These are phyloP conservation scores for Hetaerina titia DNA, from an alignment of 2,888 invertebrate species.

Conservation along the genomic window DNA sequence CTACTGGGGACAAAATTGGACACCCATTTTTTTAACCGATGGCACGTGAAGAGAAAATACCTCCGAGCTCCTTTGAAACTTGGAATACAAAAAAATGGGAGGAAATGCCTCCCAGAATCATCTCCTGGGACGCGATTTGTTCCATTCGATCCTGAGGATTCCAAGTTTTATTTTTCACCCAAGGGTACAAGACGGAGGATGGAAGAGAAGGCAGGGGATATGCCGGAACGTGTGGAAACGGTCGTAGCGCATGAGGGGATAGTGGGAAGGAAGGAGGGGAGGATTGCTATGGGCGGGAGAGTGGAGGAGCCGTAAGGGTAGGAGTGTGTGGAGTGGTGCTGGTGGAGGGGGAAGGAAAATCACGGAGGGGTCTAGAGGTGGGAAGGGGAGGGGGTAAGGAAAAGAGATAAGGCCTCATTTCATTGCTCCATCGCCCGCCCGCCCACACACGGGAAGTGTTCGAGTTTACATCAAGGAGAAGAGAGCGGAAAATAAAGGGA, in stretches of 20 bases:
- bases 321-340: background rate
- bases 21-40: too few relatives aligned
- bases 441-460: background rate
- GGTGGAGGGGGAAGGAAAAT: background rate
- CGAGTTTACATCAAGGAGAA: background rate
- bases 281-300: background rate
- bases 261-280: background rate
- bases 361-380: too few relatives aligned
- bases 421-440: background rate
- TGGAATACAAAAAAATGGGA: background rate
- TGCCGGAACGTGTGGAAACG: background rate
- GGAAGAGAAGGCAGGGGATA: too few relatives aligned
- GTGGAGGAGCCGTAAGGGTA: background rate
- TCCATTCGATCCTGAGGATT: background rate
- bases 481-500: background rate
- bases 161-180: too few relatives aligned
- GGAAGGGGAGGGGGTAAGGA: background rate
- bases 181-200: background rate
- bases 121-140: background rate
- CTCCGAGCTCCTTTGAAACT: conserved; percentile 9
- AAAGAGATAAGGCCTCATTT: background rate
- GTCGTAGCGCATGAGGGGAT: too few relatives aligned
- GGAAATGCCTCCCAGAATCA: background rate
- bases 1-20: too few relatives aligned
- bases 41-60: background rate